These are phyloP conservation scores for Thaumetopoea pityocampa DNA, from an alignment of 1,140 invertebrate genomes.

Conservation along the genomic window DNA sequence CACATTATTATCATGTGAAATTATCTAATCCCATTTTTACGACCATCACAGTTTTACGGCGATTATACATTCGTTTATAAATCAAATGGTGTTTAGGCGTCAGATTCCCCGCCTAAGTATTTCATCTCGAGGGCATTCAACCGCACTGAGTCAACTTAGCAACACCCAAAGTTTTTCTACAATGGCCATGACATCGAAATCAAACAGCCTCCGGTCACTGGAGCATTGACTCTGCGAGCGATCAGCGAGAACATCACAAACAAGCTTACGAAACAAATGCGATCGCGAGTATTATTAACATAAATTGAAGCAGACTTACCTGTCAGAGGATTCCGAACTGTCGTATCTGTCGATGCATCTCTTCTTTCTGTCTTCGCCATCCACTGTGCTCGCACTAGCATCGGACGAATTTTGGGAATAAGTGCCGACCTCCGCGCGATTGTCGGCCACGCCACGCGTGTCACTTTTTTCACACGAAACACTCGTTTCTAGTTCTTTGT, in stretches of 20 bases:
- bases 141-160: slow-evolving; percentile 48
- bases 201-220: slow-evolving; percentile 68
- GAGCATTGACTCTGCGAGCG: slow-evolving; percentile 73
- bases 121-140: slow-evolving; percentile 61
- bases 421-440: slow-evolving; percentile 43
- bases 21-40: slow-evolving; percentile 6
- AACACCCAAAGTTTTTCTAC: slow-evolving; percentile 48
- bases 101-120: slow-evolving; percentile 27
- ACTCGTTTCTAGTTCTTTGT: slow-evolving; percentile 60
- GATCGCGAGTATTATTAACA: slow-evolving; percentile 30
- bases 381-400: slow-evolving; percentile 39
- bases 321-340: slow-evolving; percentile 93
- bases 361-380: slow-evolving; percentile 83
- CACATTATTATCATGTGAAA: slow-evolving; percentile 5
- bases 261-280: slow-evolving; percentile 42
- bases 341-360: slow-evolving; percentile 91
- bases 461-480: slow-evolving; percentile 70
- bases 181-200: slow-evolving; percentile 72
- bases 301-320: slow-evolving; percentile 76
- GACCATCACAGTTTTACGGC: slow-evolving; percentile 8
- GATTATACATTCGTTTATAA: slow-evolving; percentile 24
- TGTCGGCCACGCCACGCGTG: slow-evolving; percentile 64
- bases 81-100: slow-evolving; percentile 24
- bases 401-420: slow-evolving; percentile 50
- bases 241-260: slow-evolving; percentile 26